These are phyloP conservation scores for Orchesella cincta DNA, from an alignment of 1,140 invertebrate species.

Conservation along the genomic window DNA sequence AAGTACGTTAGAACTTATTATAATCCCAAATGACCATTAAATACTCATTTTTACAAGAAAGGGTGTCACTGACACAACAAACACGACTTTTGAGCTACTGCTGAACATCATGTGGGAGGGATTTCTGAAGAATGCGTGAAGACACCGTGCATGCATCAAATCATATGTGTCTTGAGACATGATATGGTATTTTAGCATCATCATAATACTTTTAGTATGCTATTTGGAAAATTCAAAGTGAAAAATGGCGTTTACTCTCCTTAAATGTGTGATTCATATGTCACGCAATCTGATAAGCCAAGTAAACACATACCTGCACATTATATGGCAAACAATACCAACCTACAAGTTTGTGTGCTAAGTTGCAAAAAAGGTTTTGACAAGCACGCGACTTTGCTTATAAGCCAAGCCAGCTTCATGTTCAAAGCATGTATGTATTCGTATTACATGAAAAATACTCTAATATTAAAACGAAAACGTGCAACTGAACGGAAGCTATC, in stretches of 20 bases:
- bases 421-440: no score
- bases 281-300: constrained; percentile 23
- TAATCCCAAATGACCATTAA: constrained; percentile 9
- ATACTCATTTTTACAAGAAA: not conserved
- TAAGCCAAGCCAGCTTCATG: no score
- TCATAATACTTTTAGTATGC: not conserved
- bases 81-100: not conserved
- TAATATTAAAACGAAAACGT: no score
- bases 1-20: no score
- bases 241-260: constrained; percentile 14
- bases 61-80: constrained; percentile 10
- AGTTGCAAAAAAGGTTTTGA: no score
- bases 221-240: not conserved
- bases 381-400: no score
- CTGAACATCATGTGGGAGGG: not conserved
- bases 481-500: no score
- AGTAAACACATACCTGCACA: no score
- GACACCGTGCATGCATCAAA: not conserved
- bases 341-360: no score
- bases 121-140: not conserved
- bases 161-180: not conserved
- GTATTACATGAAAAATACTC: no score
- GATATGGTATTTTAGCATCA: constrained; percentile 10
- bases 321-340: no score
- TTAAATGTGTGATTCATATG: constrained; percentile 24